Evolutionary conservation across 2,888 invertebrate genomes (phyloP).

Genomic region (Drosophila nigricruria): DNA sequence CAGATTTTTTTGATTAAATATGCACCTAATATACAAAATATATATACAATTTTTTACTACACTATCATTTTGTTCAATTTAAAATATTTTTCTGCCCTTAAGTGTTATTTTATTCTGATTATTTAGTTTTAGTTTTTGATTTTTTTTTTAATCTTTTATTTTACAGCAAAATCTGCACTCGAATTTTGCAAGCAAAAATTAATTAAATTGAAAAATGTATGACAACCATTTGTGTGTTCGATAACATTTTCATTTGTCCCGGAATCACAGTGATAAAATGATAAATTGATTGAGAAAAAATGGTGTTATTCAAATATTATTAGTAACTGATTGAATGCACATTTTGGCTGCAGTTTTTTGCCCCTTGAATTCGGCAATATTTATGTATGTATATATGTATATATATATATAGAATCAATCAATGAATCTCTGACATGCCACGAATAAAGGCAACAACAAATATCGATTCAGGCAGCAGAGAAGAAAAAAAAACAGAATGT

Average conservation of each 20-base stretch:
- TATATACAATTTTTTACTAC: too few species aligned
- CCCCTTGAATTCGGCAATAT: constrained; percentile 26
- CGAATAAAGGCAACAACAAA: constrained; percentile 18
- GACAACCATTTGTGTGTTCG: constrained; percentile 2
- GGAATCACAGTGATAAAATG: constrained; percentile 17
- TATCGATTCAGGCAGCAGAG: constrained; percentile 3
- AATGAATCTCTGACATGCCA: constrained; percentile 24
- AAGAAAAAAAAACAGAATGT: constrained; percentile 11
- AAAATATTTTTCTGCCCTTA: background rate
- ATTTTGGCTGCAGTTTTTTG: constrained; percentile 23
- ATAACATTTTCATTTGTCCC: constrained; percentile 9
- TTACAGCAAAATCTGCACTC: background rate
- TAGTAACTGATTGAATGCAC: constrained; percentile 54
- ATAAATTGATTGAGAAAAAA: constrained; percentile 29
- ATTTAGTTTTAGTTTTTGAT: background rate
- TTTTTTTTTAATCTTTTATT: background rate
- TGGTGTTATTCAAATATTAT: constrained; percentile 51
- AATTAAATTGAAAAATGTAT: constrained; percentile 15
- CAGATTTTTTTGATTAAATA: background rate
- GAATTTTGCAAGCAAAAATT: background rate
- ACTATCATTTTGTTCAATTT: background rate
- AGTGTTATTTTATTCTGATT: background rate
- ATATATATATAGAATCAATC: constrained; percentile 40
- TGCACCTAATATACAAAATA: too few species aligned
- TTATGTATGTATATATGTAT: constrained; percentile 19